Evolutionary conservation across 1,140 invertebrate genomes (phyloP).

Genomic region (Halyomorpha halys): DNA sequence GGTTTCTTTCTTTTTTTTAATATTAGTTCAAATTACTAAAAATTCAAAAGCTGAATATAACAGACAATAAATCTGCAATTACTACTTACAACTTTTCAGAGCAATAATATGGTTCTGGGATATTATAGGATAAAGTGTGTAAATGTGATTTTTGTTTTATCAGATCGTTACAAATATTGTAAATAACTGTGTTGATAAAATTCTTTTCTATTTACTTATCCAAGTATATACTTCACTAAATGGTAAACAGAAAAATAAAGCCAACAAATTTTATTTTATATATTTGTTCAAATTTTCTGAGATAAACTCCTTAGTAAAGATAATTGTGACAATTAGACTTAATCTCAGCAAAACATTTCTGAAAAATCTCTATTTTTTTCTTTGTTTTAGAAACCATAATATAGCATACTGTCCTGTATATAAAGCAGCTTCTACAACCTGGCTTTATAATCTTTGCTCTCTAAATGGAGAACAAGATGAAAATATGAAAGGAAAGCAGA

Average conservation of each 20-base stretch:
- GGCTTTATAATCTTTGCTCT: constrained; percentile 42
- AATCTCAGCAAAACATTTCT: not conserved
- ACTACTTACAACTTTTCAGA: too few species aligned
- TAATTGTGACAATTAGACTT: too few species aligned
- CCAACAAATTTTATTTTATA: not conserved
- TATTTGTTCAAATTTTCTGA: not conserved
- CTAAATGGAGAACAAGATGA: constrained; percentile 36
- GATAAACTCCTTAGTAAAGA: not conserved
- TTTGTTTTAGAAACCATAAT: constrained; percentile 35
- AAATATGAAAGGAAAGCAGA: constrained; percentile 36
- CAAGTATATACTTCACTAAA: not conserved
- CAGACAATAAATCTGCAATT: too few species aligned
- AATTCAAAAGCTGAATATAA: too few species aligned
- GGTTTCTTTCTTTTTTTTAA: not conserved
- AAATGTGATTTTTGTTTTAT: too few species aligned
- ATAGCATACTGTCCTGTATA: constrained; percentile 47
- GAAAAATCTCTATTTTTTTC: not conserved
- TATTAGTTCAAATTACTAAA: too few species aligned
- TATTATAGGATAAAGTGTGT: too few species aligned
- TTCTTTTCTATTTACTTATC: not conserved
- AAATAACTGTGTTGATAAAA: too few species aligned
- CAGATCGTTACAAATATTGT: too few species aligned
- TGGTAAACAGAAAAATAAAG: not conserved
- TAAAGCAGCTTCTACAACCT: constrained; percentile 44
- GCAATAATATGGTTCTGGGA: too few species aligned